phyloP scores from a whole-genome alignment of 1,140 invertebrate species.

The Conopomorpha cramerella region DNA sequence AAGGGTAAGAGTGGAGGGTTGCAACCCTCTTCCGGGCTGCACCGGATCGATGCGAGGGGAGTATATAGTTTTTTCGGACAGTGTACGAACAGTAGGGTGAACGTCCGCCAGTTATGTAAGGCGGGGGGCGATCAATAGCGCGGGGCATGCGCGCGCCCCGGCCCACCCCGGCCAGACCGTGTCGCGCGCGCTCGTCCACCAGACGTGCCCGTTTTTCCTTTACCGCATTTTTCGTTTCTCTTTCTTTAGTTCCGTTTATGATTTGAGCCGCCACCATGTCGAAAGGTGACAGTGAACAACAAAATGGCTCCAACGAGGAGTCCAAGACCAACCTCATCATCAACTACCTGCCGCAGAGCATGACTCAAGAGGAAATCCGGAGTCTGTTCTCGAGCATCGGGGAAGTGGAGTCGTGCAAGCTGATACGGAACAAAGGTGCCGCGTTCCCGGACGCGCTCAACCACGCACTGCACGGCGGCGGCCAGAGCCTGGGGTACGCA shows the following conservation, averaged over 20 bases:
- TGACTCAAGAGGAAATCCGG: conserved; percentile 99
- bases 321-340: conserved; percentile 99
- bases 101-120: conserved; percentile 55
- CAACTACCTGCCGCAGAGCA: conserved; percentile 98
- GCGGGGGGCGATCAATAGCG: conserved; percentile 28
- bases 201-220: conserved; percentile 46
- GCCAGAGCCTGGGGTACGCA: conserved; percentile 98
- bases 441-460: conserved; percentile 57
- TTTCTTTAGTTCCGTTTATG: conserved; percentile 59
- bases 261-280: conserved; percentile 73
- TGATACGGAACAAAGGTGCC: conserved; percentile 93
- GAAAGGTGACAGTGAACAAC: conserved; percentile 75
- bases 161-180: conserved; percentile 26
- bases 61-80: conserved; percentile 59
- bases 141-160: conserved; percentile 28
- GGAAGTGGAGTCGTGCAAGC: conserved; percentile 98
- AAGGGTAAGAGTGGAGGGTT: too few relatives aligned
- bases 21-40: conserved; percentile 22
- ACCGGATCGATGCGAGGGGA: conserved; percentile 37
- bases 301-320: conserved; percentile 80
- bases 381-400: conserved; percentile 97
- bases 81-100: conserved; percentile 52
- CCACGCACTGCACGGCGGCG: conserved; percentile 75
- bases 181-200: conserved; percentile 37
- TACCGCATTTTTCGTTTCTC: conserved; percentile 57